Conservation (phyloP, 2,113 vertebrate genomes). For the Shinisaurus crocodilurus region DNA sequence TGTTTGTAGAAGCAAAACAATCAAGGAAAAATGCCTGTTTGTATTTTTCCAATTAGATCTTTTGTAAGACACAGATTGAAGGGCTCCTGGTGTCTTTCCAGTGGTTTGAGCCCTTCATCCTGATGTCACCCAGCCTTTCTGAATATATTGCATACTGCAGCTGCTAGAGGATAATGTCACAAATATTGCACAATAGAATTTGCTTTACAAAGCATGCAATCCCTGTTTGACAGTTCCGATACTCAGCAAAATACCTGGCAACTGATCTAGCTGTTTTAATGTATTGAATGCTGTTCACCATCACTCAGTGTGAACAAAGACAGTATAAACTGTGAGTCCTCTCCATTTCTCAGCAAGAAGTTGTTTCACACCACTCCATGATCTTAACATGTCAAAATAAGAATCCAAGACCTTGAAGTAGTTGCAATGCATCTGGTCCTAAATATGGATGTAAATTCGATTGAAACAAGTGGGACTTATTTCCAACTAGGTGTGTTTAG, state of each 20-base stretch:
- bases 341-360: conserved; percentile 35
- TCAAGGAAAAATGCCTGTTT: not conserved
- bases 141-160: not conserved
- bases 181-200: not conserved
- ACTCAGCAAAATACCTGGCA: not conserved
- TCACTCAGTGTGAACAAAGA: not conserved
- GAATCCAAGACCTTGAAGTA: not conserved
- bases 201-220: not conserved
- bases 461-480: not conserved
- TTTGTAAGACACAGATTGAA: not conserved
- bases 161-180: not conserved
- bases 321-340: not conserved
- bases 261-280: not conserved
- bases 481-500: not conserved
- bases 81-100: not conserved
- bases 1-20: not conserved
- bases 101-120: too few relatives aligned
- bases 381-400: conserved; percentile 13
- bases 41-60: not conserved
- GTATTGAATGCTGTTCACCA: not conserved
- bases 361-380: not conserved
- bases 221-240: not conserved
- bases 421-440: not conserved
- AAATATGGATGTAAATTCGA: not conserved
- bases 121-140: not conserved